Conservation (phyloP, 2,888 invertebrate genomes). For the Melanargia galathea region DNA sequence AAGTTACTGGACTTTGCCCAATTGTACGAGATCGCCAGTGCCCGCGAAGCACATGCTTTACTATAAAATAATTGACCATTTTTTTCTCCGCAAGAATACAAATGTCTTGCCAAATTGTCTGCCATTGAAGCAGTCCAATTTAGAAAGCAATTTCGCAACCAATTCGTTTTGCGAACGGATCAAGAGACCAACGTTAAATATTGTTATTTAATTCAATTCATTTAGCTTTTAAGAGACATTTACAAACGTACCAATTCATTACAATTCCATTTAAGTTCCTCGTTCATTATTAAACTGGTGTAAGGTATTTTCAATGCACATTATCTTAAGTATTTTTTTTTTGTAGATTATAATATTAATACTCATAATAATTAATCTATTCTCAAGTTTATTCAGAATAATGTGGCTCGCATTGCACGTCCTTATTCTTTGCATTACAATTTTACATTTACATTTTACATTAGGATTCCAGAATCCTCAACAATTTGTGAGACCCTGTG, state of each 20-base stretch:
- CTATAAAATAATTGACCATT: conserved; percentile 20
- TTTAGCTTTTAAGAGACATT: conserved; percentile 14
- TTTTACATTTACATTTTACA: too few species aligned
- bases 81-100: conserved; percentile 80
- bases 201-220: conserved; percentile 59
- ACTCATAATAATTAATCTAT: neutral
- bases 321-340: neutral
- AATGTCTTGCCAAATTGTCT: conserved; percentile 82
- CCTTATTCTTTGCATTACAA: too few species aligned
- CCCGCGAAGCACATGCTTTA: conserved; percentile 14
- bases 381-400: neutral
- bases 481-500: too few species aligned
- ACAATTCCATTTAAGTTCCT: conserved; percentile 6
- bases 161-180: conserved; percentile 79
- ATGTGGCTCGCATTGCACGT: too few species aligned
- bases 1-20: neutral
- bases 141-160: conserved; percentile 80
- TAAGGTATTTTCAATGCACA: neutral
- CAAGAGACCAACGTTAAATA: conserved; percentile 76
- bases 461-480: too few species aligned
- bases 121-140: conserved; percentile 79
- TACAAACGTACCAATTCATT: conserved; percentile 17
- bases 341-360: neutral
- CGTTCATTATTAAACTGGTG: neutral
- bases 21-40: neutral